Evolutionary conservation across 2,888 invertebrate species (phyloP).

Genomic region (Onchidella celtica): DNA sequence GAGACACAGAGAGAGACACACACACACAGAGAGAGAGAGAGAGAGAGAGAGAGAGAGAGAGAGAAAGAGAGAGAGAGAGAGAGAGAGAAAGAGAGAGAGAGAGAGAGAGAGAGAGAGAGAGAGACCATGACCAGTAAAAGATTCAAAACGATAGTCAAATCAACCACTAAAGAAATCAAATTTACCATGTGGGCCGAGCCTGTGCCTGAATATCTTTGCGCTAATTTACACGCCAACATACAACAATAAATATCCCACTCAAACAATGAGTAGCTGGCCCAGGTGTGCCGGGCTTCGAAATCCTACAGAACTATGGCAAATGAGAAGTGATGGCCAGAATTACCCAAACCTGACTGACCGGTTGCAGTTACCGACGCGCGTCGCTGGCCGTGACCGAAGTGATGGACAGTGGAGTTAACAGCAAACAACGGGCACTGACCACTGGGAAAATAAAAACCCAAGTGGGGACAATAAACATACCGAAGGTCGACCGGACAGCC

Average conservation of each 20-base stretch:
- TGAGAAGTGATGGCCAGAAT: too few relatives aligned
- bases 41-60: background rate
- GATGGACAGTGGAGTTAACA: background rate
- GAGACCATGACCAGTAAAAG: background rate
- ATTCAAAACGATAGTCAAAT: background rate
- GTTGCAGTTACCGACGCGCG: background rate
- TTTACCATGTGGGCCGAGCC: too few relatives aligned
- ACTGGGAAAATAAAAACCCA: background rate
- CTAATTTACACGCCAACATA: too few relatives aligned
- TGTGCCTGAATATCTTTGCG: too few relatives aligned
- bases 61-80: background rate
- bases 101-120: background rate
- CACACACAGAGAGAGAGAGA: background rate
- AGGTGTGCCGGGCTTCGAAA: too few relatives aligned
- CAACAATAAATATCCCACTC: too few relatives aligned
- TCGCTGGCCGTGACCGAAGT: background rate
- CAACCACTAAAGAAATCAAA: background rate
- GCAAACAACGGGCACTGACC: constrained; percentile 33
- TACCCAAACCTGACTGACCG: background rate
- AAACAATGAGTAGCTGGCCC: too few relatives aligned
- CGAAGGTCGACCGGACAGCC: background rate
- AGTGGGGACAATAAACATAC: constrained; percentile 1
- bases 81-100: background rate
- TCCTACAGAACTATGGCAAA: too few relatives aligned
- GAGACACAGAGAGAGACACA: background rate